A percentile compares a stretch with the other conserved stretches of the same genome.
Conservation (phyloP, 2,113 vertebrate genomes). For the Ammodytes marinus region DNA sequence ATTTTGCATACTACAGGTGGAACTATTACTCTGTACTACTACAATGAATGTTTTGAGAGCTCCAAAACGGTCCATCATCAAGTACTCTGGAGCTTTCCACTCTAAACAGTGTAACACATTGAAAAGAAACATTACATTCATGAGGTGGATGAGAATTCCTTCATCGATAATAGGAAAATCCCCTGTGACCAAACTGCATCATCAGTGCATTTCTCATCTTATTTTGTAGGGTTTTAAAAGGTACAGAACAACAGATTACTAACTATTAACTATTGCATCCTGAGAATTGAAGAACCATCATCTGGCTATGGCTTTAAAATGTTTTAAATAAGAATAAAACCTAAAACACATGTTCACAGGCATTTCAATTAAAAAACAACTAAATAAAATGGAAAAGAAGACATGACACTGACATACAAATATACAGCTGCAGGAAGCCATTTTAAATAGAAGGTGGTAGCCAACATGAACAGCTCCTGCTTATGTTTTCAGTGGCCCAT, state of each 20-base stretch:
- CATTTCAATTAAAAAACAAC: background rate
- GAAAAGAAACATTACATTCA: conserved; percentile 41
- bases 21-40: background rate
- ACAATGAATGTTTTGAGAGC: background rate
- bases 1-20: background rate
- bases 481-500: background rate
- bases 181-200: background rate
- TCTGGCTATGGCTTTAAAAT: conserved; percentile 49
- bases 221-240: background rate
- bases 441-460: conserved; percentile 2
- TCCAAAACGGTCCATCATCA: conserved; percentile 18
- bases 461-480: background rate
- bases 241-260: background rate
- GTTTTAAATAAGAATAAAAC: background rate
- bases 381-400: background rate
- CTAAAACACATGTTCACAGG: background rate
- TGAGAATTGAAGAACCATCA: conserved; percentile 21
- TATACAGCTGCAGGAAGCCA: background rate
- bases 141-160: conserved; percentile 19
- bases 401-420: background rate
- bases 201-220: background rate
- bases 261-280: conserved; percentile 21
- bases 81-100: background rate
- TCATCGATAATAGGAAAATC: background rate
- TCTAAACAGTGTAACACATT: background rate